Conservation (phyloP, 2,113 vertebrate genomes). For the Lanius collurio region DNA sequence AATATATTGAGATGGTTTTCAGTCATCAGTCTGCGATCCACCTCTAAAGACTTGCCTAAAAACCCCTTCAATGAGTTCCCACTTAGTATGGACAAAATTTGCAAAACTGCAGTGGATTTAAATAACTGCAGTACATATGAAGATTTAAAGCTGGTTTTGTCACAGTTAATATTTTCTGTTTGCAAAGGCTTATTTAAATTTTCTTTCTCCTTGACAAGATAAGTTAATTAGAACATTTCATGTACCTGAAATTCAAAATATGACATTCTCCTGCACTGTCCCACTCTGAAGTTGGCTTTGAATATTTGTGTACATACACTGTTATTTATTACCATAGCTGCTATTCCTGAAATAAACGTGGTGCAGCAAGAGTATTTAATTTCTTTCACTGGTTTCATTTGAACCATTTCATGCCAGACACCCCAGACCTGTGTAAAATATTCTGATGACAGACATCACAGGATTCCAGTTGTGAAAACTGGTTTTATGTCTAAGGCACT, state of each 20-base stretch:
- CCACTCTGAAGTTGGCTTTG: background rate
- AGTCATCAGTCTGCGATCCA: background rate
- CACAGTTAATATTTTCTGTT: background rate
- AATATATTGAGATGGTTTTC: background rate
- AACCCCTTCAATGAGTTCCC: background rate
- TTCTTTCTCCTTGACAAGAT: background rate
- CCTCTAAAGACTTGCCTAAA: background rate
- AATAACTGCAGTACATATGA: background rate
- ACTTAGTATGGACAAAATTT: background rate
- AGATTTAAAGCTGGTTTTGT: background rate
- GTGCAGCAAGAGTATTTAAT: background rate
- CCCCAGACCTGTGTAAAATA: background rate
- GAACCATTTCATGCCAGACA: background rate
- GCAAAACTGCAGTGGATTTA: background rate
- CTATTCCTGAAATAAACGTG: background rate
- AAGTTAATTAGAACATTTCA: background rate
- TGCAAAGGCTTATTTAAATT: background rate
- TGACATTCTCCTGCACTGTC: background rate
- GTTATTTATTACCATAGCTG: background rate
- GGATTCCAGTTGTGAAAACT: background rate
- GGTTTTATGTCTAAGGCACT: background rate
- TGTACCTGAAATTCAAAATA: background rate
- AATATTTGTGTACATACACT: background rate
- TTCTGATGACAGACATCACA: background rate
- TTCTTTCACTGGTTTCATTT: background rate